These are phyloP conservation scores for Brienomyrus brachyistius DNA, from an alignment of 2,113 vertebrate species.

Conservation along the genomic window DNA sequence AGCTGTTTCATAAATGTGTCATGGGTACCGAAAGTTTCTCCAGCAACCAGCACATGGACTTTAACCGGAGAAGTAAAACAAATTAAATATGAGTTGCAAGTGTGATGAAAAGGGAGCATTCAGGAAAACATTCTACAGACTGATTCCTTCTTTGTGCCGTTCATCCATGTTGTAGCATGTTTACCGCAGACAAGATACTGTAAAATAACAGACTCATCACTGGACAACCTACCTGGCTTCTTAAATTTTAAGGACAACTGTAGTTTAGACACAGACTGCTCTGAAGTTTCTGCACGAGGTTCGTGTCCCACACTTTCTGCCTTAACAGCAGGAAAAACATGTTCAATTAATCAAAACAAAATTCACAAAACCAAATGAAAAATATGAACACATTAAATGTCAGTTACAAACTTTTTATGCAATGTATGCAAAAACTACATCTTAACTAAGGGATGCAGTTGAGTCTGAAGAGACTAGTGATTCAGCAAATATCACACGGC, in stretches of 20 bases:
- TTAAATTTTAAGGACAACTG: accelerated
- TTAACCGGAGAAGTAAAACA: too few relatives aligned
- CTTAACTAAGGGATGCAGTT: not conserved
- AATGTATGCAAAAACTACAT: not conserved
- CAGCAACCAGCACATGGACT: too few relatives aligned
- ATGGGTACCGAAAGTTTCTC: too few relatives aligned
- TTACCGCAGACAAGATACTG: not conserved
- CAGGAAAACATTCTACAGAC: too few relatives aligned
- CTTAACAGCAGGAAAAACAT: not conserved
- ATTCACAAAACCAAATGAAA: not conserved
- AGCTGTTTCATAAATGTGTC: too few relatives aligned
- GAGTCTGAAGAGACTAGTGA: not conserved
- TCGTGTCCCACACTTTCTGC: not conserved
- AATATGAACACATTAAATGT: not conserved
- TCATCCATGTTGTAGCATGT: too few relatives aligned
- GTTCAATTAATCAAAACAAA: not conserved
- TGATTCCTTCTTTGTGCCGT: too few relatives aligned
- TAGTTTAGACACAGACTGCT: accelerated
- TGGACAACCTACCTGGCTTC: not conserved
- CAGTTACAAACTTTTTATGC: not conserved
- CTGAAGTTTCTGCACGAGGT: not conserved
- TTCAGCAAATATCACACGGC: not conserved
- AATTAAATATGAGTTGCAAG: too few relatives aligned
- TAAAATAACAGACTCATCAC: not conserved
- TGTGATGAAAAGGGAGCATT: too few relatives aligned